These are phyloP conservation scores for Oxytorus armatus DNA, from an alignment of 2,888 invertebrate genomes.

Conservation along the genomic window DNA sequence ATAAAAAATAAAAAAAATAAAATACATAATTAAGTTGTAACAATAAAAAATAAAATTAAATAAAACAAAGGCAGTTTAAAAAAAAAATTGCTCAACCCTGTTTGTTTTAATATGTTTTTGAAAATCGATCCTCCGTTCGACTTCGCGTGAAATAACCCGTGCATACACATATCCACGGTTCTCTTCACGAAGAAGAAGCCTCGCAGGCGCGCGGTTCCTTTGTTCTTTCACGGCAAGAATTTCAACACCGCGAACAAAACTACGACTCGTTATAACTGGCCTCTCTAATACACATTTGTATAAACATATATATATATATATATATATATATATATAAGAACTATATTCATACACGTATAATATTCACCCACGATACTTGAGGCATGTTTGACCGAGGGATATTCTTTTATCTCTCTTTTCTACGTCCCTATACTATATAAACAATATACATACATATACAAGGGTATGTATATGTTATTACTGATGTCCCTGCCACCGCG, in stretches of 20 bases:
- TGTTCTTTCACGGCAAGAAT: slow-evolving; percentile 76
- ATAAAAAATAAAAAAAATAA: too few relatives aligned
- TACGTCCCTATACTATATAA: slow-evolving; percentile 19
- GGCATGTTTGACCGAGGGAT: slow-evolving; percentile 29
- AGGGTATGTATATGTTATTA: slow-evolving; percentile 55
- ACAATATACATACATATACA: slow-evolving; percentile 28
- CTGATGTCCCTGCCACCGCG: slow-evolving; percentile 51
- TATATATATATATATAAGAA: slow-evolving; percentile 12
- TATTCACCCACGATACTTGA: slow-evolving; percentile 41
- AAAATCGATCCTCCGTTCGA: too few relatives aligned
- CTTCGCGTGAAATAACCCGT: slow-evolving; percentile 17
- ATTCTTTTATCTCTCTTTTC: slow-evolving; percentile 35
- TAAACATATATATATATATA: slow-evolving; percentile 17
- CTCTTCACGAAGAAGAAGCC: slow-evolving; percentile 33
- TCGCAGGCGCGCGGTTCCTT: slow-evolving; percentile 77
- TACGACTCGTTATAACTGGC: slow-evolving; percentile 64
- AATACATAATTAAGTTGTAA: too few relatives aligned
- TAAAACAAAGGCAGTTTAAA: too few relatives aligned
- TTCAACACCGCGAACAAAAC: slow-evolving; percentile 75
- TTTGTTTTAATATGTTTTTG: neutral
- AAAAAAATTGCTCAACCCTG: too few relatives aligned
- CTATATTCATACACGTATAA: slow-evolving; percentile 51
- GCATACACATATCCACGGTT: neutral
- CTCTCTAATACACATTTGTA: slow-evolving; percentile 35
- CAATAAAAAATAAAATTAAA: too few relatives aligned